Percentiles rank a stretch among this genome's conserved stretches.
Conservation (phyloP, 1,140 invertebrate species). For the Papilio glaucus region DNA sequence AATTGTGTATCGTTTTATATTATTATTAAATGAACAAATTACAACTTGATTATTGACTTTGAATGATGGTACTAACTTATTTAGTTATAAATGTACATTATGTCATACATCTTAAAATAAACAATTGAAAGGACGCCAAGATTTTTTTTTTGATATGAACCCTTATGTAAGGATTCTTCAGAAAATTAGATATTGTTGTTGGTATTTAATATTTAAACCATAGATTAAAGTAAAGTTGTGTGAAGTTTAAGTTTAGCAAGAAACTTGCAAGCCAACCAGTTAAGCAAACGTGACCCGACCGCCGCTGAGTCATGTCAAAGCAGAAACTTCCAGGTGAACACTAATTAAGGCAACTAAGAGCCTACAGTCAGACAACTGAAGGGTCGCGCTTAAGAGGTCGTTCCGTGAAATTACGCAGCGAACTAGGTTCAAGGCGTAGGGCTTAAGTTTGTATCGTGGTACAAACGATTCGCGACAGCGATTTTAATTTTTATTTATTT, state of each 20-base stretch:
- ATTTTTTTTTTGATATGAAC: no score
- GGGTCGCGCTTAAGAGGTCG: slow-evolving; percentile 71
- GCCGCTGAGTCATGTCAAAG: slow-evolving; percentile 51
- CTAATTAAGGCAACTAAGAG: slow-evolving; percentile 58
- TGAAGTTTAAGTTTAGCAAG: slow-evolving; percentile 14
- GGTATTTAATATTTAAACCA: not conserved
- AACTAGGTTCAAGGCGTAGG: slow-evolving; percentile 63
- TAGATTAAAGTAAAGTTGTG: slow-evolving; percentile 4
- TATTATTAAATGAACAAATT: no score
- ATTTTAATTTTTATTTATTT: not conserved
- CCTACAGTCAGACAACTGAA: slow-evolving; percentile 59
- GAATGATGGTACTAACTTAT: no score
- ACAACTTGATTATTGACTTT: no score
- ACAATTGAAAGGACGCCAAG: no score
- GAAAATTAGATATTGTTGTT: no score
- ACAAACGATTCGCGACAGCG: slow-evolving; percentile 21
- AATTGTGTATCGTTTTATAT: not conserved
- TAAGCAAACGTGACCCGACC: slow-evolving; percentile 20
- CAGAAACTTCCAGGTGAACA: slow-evolving; percentile 66
- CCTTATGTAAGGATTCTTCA: no score
- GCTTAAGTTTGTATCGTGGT: slow-evolving; percentile 52
- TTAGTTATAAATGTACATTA: no score
- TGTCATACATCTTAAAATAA: no score
- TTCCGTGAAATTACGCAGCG: slow-evolving; percentile 74
- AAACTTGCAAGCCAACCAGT: not conserved